Evolutionary conservation across 2,888 invertebrate genomes (phyloP), one percentile per base, ranked within the genome.

Genomic region (Bombylius discolor): DNA sequence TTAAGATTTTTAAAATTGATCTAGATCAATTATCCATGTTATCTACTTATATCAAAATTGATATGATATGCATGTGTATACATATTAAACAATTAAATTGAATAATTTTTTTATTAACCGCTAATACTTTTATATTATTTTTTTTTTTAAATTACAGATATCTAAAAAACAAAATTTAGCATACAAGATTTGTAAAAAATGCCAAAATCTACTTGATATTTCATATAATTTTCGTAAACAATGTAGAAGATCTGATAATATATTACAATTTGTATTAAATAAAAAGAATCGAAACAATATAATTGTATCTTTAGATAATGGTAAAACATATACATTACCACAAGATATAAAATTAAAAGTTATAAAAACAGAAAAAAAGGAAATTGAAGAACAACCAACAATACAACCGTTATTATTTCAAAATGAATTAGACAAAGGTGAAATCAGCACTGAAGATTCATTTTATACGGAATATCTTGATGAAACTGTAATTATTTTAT

Each of bases 181-280:
- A 32, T 23, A 51, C 31, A 8, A 44, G 1, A 57, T 57, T 14
- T 57, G 56, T 23, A 42, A 47, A 33, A 44, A 51, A 45, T 57
- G 56, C 11, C 39, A 44, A 14, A 49, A n/a, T 13, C 33, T 51
- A 31, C 45, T 57, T 14, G 44, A 53, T 34, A 14, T 57, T 7
- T 51, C 56, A 14, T 53, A 57, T 31, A 53, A 53, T 33, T 57
- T 57, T 51, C 53, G 56, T 2, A 31, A 44, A 51, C 48, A 32
- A 11, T 57, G 56, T 34, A 47, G 44, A 45, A 53, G 42, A 44
- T 51, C 56, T 9, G 53, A 57, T 42, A 46, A 53, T 39, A 53
- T 50, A 2, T 31, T 57, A 13, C 56, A 57, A 9, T 31, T 53
- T 14, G 34, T 53, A 44, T 31, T 47, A 12, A 57, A 57, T 46